A percentile compares a stretch with the other conserved stretches of the same genome.
phyloP scores from a whole-genome alignment of 2,888 invertebrate genomes.

The Neocrepidodera transversa region DNA sequence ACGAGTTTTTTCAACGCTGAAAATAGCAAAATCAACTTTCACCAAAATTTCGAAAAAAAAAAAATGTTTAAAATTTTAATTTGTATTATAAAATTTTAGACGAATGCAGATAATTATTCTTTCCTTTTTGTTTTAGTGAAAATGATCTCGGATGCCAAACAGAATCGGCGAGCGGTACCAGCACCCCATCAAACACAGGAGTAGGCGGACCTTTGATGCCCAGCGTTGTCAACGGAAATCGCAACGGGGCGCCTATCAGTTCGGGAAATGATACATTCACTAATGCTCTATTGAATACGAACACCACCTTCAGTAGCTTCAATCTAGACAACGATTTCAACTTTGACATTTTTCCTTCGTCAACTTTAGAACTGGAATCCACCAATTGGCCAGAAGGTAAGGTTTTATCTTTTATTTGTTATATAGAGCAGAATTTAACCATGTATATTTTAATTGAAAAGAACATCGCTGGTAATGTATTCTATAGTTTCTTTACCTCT shows the following conservation, averaged over 20 bases:
- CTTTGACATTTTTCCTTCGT: constrained; percentile 65
- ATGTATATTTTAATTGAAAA: too few species aligned
- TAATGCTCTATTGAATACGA: constrained; percentile 46
- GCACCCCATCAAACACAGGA: constrained; percentile 49
- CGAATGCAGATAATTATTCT: too few species aligned
- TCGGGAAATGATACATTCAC: constrained; percentile 53
- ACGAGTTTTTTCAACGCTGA: too few species aligned
- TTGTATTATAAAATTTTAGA: too few species aligned
- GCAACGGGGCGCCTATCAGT: constrained; percentile 54
- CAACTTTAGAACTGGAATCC: constrained; percentile 67
- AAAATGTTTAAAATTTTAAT: too few species aligned
- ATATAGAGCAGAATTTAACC: too few species aligned
- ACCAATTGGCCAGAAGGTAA: constrained; percentile 50
- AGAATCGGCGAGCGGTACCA: constrained; percentile 56
- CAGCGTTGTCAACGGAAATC: constrained; percentile 72
- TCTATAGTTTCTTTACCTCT: neutral
- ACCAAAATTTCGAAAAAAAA: too few species aligned
- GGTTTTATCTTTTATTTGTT: too few species aligned
- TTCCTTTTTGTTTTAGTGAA: constrained; percentile 55
- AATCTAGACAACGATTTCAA: constrained; percentile 57
- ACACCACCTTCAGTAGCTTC: constrained; percentile 38
- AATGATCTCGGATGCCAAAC: constrained; percentile 54
- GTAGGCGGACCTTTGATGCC: constrained; percentile 79
- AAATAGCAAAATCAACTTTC: too few species aligned
- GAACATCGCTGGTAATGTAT: neutral